Percentiles rank a stretch among this genome's conserved stretches.
Conservation (phyloP, 1,140 invertebrate species). For the Drosophila saltans region DNA sequence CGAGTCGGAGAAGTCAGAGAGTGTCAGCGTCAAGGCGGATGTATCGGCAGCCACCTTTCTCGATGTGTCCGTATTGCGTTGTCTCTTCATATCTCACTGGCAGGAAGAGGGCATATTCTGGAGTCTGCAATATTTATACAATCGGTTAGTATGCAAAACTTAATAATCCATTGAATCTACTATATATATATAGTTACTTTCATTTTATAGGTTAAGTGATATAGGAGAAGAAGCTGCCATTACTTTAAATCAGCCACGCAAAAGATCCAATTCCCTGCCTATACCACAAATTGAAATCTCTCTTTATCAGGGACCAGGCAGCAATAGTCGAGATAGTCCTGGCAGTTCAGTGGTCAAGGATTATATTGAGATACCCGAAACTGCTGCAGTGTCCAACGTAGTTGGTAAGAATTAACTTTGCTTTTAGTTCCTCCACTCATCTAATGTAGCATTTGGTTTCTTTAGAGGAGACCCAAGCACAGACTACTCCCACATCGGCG, state of each 20-base stretch:
- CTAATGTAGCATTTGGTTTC: not conserved
- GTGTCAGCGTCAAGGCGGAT: constrained; percentile 84
- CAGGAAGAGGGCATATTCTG: constrained; percentile 98
- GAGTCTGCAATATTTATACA: constrained; percentile 96
- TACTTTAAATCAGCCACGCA: constrained; percentile 89
- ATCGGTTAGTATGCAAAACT: constrained; percentile 85
- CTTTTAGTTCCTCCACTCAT: not conserved
- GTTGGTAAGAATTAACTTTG: constrained; percentile 55
- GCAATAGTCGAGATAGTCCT: constrained; percentile 86
- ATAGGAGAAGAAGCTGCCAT: constrained; percentile 91
- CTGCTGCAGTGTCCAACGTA: constrained; percentile 49
- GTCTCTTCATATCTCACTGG: constrained; percentile 99
- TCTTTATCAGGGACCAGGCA: constrained; percentile 90
- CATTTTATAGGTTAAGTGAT: constrained; percentile 87
- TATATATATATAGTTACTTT: constrained; percentile 24
- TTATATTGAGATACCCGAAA: constrained; percentile 89
- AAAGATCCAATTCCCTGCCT: constrained; percentile 95
- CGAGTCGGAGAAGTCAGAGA: constrained; percentile 82
- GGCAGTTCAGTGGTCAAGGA: constrained; percentile 86
- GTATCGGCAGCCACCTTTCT: constrained; percentile 95
- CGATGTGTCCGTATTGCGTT: constrained; percentile 97
- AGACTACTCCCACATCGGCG: constrained; percentile 82
- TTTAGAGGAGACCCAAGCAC: constrained; percentile 84
- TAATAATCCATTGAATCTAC: no score
- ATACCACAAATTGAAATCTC: constrained; percentile 96